Evolutionary conservation across 2,888 invertebrate genomes (phyloP).

Genomic region (Drosophila borborema): DNA sequence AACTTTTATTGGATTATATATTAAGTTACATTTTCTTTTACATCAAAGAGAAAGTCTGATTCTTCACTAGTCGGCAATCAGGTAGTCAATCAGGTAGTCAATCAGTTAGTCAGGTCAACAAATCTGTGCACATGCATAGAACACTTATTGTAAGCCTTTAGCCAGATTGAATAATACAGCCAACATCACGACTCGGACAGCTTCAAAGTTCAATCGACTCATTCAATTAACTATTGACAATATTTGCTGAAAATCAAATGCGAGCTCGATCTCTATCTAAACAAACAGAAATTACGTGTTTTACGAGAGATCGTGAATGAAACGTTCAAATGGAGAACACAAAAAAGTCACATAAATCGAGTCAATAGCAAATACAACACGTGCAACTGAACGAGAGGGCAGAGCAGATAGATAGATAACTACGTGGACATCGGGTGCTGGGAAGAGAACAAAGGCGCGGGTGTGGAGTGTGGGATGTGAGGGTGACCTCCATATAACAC

Average conservation of each 20-base stretch:
- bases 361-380: constrained; percentile 29
- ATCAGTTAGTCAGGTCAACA: neutral
- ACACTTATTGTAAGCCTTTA: no score
- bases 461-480: neutral
- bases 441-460: neutral
- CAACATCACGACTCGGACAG: constrained; percentile 10
- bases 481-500: constrained; percentile 5
- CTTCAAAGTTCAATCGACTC: constrained; percentile 16
- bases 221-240: constrained; percentile 6
- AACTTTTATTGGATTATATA: no score
- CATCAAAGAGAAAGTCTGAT: no score
- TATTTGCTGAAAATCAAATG: constrained; percentile 7
- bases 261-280: constrained; percentile 8
- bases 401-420: neutral
- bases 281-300: constrained; percentile 23
- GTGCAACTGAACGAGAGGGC: constrained; percentile 10
- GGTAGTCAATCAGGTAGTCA: neutral
- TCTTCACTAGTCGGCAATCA: neutral
- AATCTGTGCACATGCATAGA: no score
- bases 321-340: constrained; percentile 16
- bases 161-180: neutral
- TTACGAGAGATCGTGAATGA: constrained; percentile 17
- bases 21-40: no score
- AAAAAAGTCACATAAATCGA: constrained; percentile 44
- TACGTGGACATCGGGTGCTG: neutral